phyloP scores from a whole-genome alignment of 2,797 vertebrate genomes.

The Myripristis murdjan region DNA sequence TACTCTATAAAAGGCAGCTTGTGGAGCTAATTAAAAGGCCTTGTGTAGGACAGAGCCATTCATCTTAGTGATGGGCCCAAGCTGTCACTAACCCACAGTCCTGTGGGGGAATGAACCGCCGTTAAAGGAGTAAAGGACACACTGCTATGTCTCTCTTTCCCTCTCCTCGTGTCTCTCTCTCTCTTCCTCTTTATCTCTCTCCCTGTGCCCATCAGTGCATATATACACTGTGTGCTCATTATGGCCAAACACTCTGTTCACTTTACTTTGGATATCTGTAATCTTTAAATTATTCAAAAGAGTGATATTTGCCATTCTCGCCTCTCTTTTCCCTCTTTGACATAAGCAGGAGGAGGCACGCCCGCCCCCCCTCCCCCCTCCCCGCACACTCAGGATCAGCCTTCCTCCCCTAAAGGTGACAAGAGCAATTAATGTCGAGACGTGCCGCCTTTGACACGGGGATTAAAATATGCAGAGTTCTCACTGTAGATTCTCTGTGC shows the following conservation, averaged over 20 bases:
- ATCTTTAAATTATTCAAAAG: no score
- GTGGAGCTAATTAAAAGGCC: conserved; percentile 86
- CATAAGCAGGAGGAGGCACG: conserved; percentile 31
- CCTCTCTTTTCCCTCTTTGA: conserved; percentile 23
- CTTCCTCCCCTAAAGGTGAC: conserved; percentile 68
- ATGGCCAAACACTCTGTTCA: not conserved
- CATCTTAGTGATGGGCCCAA: conserved; percentile 82
- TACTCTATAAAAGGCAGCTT: conserved; percentile 78
- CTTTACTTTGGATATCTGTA: no score
- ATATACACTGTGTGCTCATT: no score
- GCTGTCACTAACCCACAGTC: conserved; percentile 80
- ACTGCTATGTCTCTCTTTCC: conserved; percentile 30
- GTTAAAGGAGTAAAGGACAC: conserved; percentile 54
- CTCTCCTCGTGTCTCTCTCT: conserved; percentile 22
- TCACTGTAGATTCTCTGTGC: conserved; percentile 72
- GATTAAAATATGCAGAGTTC: conserved; percentile 75
- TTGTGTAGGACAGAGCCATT: conserved; percentile 81
- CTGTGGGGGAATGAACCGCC: conserved; percentile 69
- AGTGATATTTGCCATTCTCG: conserved; percentile 15
- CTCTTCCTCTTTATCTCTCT: conserved; percentile 12
- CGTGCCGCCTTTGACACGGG: conserved; percentile 61
- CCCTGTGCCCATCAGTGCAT: no score
- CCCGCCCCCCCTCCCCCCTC: conserved; percentile 46
- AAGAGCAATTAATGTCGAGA: conserved; percentile 70
- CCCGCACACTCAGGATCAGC: conserved; percentile 29